phyloP scores from a whole-genome alignment of 2,113 vertebrate genomes.

The Ictalurus punctatus region DNA sequence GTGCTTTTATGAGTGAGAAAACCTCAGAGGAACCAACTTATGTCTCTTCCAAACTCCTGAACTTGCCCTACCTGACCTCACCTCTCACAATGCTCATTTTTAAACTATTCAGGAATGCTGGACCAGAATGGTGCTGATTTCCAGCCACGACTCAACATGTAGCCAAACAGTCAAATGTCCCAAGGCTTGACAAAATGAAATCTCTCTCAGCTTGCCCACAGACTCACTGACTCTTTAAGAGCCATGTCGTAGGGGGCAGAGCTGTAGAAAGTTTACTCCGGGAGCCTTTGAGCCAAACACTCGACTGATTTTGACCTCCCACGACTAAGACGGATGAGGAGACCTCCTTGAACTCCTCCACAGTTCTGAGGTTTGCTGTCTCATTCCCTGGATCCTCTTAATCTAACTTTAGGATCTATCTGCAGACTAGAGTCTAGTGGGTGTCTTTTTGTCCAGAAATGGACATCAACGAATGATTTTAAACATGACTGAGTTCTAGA shows the following conservation, averaged over 20 bases:
- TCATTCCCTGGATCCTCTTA: conserved; percentile 1
- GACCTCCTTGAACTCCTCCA: conserved; percentile 39
- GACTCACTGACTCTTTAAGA: conserved; percentile 47
- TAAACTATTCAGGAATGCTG: background rate
- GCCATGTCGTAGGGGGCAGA: conserved; percentile 34
- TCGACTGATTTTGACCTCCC: conserved; percentile 44
- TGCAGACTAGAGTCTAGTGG: background rate
- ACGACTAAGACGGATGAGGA: conserved; percentile 20
- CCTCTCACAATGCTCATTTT: background rate
- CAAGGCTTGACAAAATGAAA: background rate
- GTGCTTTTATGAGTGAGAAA: background rate
- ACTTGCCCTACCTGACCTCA: background rate
- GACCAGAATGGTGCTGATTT: background rate
- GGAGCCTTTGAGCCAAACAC: conserved; percentile 28
- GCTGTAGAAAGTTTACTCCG: conserved; percentile 37
- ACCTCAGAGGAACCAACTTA: background rate
- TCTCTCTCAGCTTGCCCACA: conserved; percentile 29
- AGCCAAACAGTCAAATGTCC: background rate
- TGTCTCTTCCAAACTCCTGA: background rate
- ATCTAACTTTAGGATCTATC: background rate
- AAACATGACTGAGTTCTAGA: background rate
- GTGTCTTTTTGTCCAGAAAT: background rate
- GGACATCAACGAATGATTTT: no score
- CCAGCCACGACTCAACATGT: background rate
- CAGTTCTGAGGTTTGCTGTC: conserved; percentile 20